Base-by-base conservation (phyloP, 2,888 invertebrate species). In the Polymixis lichenea region DNA sequence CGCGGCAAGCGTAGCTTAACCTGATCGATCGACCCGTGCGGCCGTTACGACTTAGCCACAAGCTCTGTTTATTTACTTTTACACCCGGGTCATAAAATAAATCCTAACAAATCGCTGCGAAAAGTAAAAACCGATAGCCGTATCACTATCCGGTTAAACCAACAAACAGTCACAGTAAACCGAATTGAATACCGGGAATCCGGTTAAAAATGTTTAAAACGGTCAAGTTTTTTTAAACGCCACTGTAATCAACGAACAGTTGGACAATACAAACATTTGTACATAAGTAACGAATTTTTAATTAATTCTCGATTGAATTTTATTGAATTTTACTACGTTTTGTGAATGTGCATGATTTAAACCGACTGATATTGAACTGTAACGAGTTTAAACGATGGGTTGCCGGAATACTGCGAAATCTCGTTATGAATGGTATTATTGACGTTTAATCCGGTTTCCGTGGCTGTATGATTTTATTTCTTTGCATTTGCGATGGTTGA, bases 231-330 rank as follows among this genome's bases (percentile, higher is more conserved):
- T 87, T 87, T 80, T 79, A 77, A 84, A 78, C 73, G 71, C 81
- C 55, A 58, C 72, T 72, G 87, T 88, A 88, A 89, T 90, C 87
- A 89, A 84, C 84, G 86, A 43, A 80, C 84, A 78, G 77, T 86
- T 77, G 80, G 80, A 80, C 87, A 86, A 83, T 80, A 75, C 83
- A 89, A 90, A 90, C 86, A 88, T 85, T 87, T 83, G 83, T 82
- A 83, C 78, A 84, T 85, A 46, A 46, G 43, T 46, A 85, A 85
- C 86, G 87, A 86, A 84, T 86, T 89, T 91, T 90, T 88, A 89
- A 91, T 91, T 87, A 90, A 89, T 89, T 76, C 82, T 58, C 85
- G 85, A 88, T 90, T 89, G 86, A 85, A 88, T 89, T 89, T 87
- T 77, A 87, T 84, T 72, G 80, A 83, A 83, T 89, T 84, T 85